Evolutionary conservation across 2,888 invertebrate genomes (phyloP), one percentile per base, ranked within the genome.

Genomic region (Piscicola geometra): DNA sequence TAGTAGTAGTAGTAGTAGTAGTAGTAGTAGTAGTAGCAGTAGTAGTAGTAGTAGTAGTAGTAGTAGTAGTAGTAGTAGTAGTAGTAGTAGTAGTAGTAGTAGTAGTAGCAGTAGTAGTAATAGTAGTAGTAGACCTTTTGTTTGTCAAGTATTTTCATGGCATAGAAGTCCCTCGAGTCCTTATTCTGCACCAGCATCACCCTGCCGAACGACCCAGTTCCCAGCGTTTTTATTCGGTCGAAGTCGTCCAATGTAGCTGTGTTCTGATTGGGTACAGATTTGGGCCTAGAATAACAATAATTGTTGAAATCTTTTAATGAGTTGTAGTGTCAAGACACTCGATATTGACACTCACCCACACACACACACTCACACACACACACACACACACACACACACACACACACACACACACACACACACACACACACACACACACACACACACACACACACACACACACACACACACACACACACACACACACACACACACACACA

Each of bases 311-410:
- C n/a, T n/a, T n/a, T n/a, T n/a, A n/a, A n/a, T n/a, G n/a, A n/a
- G n/a, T n/a, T n/a, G n/a, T n/a, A n/a, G n/a, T n/a, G n/a, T n/a
- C n/a, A n/a, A n/a, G n/a, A n/a, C n/a, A n/a, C n/a, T n/a, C n/a
- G 15, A 18, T 50, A 18, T n/a, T n/a, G 52, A n/a, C 52, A 67
- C 67, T 28, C 67, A 67, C 35, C 12, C 67, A 35, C 67, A 67
- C 67, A 67, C 67, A 67, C 67, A 67, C 67, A 67, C 67, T 28
- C 35, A 67, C 74, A 77, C 60, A 69, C 68, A 66, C 35, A 25
- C 75, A 75, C 68, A 47, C 75, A 67, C 69, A 60, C 75, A 76
- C 67, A 56, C 75, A 71, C 69, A 69, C 71, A 76, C 73, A 69
- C 75, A 77, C 69, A 52, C 76, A 76, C 56, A 72, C 72, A 76